Conservation (phyloP, 2,113 vertebrate species). For the Phrynosoma platyrhinos region DNA sequence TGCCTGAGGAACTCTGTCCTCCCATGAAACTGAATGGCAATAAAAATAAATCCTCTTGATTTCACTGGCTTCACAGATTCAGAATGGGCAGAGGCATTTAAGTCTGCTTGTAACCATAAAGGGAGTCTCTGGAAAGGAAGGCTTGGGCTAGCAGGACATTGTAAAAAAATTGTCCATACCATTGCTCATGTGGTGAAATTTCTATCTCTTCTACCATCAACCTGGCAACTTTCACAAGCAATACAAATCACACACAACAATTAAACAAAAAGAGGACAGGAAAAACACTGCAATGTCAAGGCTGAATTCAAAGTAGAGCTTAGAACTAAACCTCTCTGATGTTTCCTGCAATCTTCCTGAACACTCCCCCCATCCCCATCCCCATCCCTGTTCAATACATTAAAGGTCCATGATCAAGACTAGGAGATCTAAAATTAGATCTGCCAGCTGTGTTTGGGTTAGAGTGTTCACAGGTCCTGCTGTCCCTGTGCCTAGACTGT, state of each 20-base stretch:
- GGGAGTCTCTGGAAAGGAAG: constrained; percentile 47
- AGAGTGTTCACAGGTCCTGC: constrained; percentile 60
- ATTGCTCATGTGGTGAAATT: constrained; percentile 38
- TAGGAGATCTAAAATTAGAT: constrained; percentile 75
- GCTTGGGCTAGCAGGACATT: constrained; percentile 40
- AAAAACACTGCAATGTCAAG: constrained; percentile 61
- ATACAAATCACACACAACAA: constrained; percentile 39
- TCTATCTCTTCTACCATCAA: constrained; percentile 43
- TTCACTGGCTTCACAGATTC: constrained; percentile 40
- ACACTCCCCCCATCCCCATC: constrained; percentile 36
- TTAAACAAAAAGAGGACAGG: constrained; percentile 66
- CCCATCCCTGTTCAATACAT: constrained; percentile 59
- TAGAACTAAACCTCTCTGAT: constrained; percentile 57
- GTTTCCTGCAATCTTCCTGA: constrained; percentile 74
- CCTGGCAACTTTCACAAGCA: constrained; percentile 54
- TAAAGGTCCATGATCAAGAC: constrained; percentile 72
- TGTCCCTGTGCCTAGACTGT: constrained; percentile 52
- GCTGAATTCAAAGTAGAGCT: constrained; percentile 68
- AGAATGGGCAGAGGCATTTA: constrained; percentile 52
- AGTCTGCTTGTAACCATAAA: constrained; percentile 31
- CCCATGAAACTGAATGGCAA: constrained; percentile 47
- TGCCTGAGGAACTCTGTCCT: constrained; percentile 39
- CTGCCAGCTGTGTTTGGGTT: constrained; percentile 73
- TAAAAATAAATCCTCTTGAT: constrained; percentile 70
- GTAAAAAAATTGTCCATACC: constrained; percentile 49